Evolutionary conservation across 2,888 invertebrate species (phyloP), one percentile per base, ranked within the genome.

Genomic region (Drosophila suboccidentalis): DNA sequence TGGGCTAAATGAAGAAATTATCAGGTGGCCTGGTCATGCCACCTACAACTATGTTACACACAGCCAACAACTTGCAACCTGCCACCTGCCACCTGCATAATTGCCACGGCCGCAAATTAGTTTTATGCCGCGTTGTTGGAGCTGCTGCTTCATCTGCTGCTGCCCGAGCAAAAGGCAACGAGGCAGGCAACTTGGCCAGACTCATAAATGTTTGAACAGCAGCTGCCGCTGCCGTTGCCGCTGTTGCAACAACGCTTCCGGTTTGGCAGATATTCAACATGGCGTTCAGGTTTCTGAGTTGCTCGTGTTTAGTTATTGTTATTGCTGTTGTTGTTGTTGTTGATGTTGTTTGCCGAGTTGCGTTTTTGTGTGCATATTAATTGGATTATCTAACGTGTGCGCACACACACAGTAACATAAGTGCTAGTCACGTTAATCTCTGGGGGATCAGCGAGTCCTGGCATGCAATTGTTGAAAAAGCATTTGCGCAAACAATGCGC

Each of bases 341-440:
- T 71, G 75, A 72, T 82, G 47, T 74, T 86, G 73, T 75, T 76
- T 87, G 84, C 78, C 69, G 84, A 82, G 79, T 64, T 88, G 80
- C 84, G 82, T 87, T 82, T 89, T 83, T 87, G 86, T 85, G 76
- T 88, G 84, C 86, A 87, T 89, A 87, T 83, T 90, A 90, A 90
- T 91, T 90, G 90, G 90, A 90, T 90, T 90, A 91, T 90, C 89
- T 85, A 80, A 75, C 84, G 84, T 82, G 80, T 66, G 75, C 74
- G 78, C 73, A 80, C 80, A 69, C 66, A 43, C 38, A 54, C 19
- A 63, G 29, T 38, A 34, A 26, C 53, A 53, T 58, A 43, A 51
- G n/a, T 62, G 58, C 26, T 82, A 90, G 90, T 86, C 91, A 88
- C 90, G 89, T 82, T 90, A 90, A 91, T 91, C 91, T 83, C 87